Conservation (phyloP, 2,113 vertebrate genomes). For the Colinus virginianus region DNA sequence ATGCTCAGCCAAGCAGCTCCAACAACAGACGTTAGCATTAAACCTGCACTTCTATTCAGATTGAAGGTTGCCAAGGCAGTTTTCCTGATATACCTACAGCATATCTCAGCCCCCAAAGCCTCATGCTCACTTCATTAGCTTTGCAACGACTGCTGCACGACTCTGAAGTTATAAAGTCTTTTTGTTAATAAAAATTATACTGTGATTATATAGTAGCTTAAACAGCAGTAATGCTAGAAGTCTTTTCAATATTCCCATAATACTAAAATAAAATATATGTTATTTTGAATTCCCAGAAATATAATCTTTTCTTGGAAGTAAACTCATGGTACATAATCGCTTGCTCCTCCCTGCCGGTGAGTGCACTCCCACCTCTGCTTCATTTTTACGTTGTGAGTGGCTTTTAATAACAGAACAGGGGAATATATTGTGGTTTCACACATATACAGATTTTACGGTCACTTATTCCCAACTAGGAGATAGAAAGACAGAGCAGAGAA, state of each 20-base stretch:
- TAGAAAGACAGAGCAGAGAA: conserved; percentile 65
- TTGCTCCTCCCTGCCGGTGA: not conserved
- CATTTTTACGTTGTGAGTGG: conserved; percentile 57
- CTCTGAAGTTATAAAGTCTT: conserved; percentile 59
- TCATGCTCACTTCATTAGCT: conserved; percentile 71
- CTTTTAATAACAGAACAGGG: conserved; percentile 78
- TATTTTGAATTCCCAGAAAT: conserved; percentile 70
- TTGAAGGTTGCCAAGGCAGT: conserved; percentile 17
- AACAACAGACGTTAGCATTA: conserved; percentile 6
- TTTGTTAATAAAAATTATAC: conserved; percentile 77
- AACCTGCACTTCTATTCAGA: conserved; percentile 47
- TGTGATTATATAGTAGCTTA: conserved; percentile 67
- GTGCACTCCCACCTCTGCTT: conserved; percentile 38
- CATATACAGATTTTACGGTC: conserved; percentile 74
- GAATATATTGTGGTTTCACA: conserved; percentile 82
- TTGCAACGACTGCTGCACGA: not conserved
- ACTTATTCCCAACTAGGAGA: conserved; percentile 77
- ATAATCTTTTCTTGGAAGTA: conserved; percentile 69
- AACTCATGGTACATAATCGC: conserved; percentile 42
- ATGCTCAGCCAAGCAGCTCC: conserved; percentile 20
- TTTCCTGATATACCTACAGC: conserved; percentile 37
- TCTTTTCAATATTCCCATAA: conserved; percentile 70
- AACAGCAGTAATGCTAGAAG: conserved; percentile 70
- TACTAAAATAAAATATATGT: conserved; percentile 62
- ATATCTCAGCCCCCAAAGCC: conserved; percentile 50